Evolutionary conservation across 2,797 vertebrate species (phyloP).

Genomic region (Bryconaethiops microstoma): DNA sequence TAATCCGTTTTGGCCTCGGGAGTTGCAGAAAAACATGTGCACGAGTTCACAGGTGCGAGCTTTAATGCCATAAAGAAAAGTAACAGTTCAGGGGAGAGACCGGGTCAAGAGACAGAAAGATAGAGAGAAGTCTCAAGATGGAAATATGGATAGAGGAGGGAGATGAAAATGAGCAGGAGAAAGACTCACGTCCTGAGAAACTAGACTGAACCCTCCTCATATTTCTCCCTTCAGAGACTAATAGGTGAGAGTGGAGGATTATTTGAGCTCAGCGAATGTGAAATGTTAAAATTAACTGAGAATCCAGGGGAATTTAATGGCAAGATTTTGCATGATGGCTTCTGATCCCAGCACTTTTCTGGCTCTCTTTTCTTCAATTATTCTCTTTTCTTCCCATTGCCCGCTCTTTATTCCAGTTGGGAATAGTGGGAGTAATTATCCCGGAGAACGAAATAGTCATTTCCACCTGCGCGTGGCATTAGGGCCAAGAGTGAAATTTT

Average conservation of each 20-base stretch:
- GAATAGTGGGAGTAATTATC: conserved; percentile 73
- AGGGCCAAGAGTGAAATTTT: conserved; percentile 46
- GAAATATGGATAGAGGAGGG: background rate
- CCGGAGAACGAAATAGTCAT: conserved; percentile 20
- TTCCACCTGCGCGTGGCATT: conserved; percentile 49
- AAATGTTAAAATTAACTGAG: conserved; percentile 37
- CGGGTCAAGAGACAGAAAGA: conserved; percentile 9
- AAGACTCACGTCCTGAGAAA: background rate
- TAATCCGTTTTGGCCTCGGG: conserved; percentile 21
- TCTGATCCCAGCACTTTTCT: conserved; percentile 29
- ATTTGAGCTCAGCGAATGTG: conserved; percentile 33
- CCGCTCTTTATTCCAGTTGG: conserved; percentile 68
- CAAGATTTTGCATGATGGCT: conserved; percentile 32
- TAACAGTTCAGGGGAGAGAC: background rate
- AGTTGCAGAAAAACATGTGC: conserved; percentile 5
- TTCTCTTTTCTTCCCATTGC: conserved; percentile 70
- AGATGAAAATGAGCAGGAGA: background rate
- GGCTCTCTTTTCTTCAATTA: conserved; percentile 31
- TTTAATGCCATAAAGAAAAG: conserved; percentile 17
- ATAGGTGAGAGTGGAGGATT: conserved; percentile 35
- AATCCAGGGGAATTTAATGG: conserved; percentile 34
- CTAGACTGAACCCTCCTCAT: conserved; percentile 4
- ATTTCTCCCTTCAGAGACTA: conserved; percentile 32
- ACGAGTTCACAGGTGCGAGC: conserved; percentile 1
- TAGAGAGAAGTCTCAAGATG: background rate